Conservation (phyloP, 2,888 invertebrate genomes). For the Eupithecia inturbata region DNA sequence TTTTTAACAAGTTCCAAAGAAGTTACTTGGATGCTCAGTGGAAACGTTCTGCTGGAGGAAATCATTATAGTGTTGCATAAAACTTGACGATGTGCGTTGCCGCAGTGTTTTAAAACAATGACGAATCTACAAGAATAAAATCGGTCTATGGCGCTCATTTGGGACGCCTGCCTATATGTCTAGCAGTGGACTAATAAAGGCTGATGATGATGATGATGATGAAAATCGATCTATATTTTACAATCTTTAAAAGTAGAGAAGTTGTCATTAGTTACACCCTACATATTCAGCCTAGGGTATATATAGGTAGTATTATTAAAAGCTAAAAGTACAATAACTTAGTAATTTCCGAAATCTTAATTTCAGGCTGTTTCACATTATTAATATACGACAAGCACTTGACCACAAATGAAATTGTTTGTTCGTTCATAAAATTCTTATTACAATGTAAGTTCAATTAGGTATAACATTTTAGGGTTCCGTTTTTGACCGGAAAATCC, state of each 20-base stretch:
- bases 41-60: not conserved
- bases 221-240: not conserved
- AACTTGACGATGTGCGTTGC: not conserved
- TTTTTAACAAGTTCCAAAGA: slow-evolving; percentile 38
- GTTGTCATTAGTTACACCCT: too few relatives aligned
- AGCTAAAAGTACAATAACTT: not conserved
- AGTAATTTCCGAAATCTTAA: not conserved
- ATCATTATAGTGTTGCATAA: not conserved
- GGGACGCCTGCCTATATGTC: too few relatives aligned
- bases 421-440: slow-evolving; percentile 31
- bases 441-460: slow-evolving; percentile 43
- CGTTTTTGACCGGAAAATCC: slow-evolving; percentile 38
- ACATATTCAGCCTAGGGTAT: too few relatives aligned
- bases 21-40: slow-evolving; percentile 10
- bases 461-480: slow-evolving; percentile 41
- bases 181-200: too few relatives aligned
- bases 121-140: not conserved
- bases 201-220: too few relatives aligned
- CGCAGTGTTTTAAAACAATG: not conserved
- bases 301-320: not conserved
- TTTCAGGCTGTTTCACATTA: not conserved
- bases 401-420: slow-evolving; percentile 20
- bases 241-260: too few relatives aligned
- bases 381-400: slow-evolving; percentile 12
- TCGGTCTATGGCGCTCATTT: too few relatives aligned